phyloP scores from a whole-genome alignment of 2,888 invertebrate genomes.

The Pyrrhosoma nymphula region DNA sequence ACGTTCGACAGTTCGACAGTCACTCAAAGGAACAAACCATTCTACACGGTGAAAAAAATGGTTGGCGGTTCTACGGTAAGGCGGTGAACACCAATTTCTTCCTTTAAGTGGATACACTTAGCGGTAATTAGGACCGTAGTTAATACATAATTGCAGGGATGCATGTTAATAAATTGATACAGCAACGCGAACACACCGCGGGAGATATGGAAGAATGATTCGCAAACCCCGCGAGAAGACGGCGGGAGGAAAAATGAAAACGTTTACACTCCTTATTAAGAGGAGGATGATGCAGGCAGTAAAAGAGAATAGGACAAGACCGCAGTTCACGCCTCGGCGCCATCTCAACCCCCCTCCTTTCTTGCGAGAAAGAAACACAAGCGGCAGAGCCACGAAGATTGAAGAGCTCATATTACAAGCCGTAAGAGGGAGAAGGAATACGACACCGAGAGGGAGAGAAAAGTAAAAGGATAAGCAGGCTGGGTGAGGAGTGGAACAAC shows the following conservation, averaged over 20 bases:
- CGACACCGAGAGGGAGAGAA: neutral
- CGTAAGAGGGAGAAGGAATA: neutral
- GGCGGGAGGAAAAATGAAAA: neutral
- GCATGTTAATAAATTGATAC: neutral
- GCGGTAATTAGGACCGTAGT: neutral
- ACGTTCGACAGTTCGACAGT: neutral
- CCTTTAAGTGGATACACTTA: neutral
- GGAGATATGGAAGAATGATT: neutral
- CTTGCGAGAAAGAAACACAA: neutral
- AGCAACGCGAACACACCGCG: neutral
- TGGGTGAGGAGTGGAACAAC: neutral
- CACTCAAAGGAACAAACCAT: neutral
- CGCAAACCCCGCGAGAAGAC: neutral
- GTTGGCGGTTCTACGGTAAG: no score
- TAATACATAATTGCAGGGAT: neutral
- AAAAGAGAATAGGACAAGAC: neutral
- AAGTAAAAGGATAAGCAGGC: neutral
- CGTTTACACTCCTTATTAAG: conserved; percentile 31
- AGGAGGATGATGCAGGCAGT: neutral
- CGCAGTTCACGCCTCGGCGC: conserved; percentile 1
- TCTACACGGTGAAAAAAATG: neutral
- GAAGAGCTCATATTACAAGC: neutral
- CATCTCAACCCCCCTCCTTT: neutral
- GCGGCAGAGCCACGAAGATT: neutral
- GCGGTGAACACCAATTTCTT: neutral